phyloP scores from a whole-genome alignment of 1,140 invertebrate genomes.

The Magallana angulata region DNA sequence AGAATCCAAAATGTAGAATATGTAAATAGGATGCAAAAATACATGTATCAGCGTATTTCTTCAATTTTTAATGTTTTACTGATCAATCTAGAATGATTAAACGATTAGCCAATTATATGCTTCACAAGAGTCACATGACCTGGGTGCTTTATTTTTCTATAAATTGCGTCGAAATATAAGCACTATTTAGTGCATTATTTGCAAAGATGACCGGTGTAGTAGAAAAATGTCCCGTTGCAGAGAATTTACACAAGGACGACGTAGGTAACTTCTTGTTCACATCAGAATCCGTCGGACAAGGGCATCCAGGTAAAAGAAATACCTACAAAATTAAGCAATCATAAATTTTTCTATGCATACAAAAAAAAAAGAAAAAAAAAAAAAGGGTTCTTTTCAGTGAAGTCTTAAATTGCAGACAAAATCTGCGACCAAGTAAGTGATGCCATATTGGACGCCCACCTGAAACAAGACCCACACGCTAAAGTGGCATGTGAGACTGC shows the following conservation, averaged over 20 bases:
- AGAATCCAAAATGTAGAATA: too few relatives aligned
- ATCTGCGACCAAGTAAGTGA: constrained; percentile 99
- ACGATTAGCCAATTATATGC: constrained; percentile 53
- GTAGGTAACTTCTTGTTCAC: constrained; percentile 92
- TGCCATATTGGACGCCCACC: constrained; percentile 98
- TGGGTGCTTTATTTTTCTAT: constrained; percentile 51
- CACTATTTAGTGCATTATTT: constrained; percentile 68
- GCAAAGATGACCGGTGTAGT: constrained; percentile 69
- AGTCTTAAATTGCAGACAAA: constrained; percentile 87
- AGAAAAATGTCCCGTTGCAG: constrained; percentile 67
- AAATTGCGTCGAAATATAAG: constrained; percentile 44
- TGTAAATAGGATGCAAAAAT: too few relatives aligned
- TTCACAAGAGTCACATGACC: constrained; percentile 61
- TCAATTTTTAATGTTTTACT: too few relatives aligned
- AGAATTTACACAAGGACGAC: constrained; percentile 74
- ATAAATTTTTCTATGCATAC: neutral
- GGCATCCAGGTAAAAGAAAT: constrained; percentile 87
- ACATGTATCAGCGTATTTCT: too few relatives aligned
- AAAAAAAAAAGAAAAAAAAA: too few relatives aligned
- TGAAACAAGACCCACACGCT: constrained; percentile 96
- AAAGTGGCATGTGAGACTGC: constrained; percentile 95
- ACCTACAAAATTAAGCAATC: neutral
- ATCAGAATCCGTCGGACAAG: constrained; percentile 99
- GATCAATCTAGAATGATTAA: neutral
- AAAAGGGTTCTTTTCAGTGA: too few relatives aligned